Conservation (phyloP, 35 echinoderm and acorn worm species). For the Ophiothrix spiculata region DNA sequence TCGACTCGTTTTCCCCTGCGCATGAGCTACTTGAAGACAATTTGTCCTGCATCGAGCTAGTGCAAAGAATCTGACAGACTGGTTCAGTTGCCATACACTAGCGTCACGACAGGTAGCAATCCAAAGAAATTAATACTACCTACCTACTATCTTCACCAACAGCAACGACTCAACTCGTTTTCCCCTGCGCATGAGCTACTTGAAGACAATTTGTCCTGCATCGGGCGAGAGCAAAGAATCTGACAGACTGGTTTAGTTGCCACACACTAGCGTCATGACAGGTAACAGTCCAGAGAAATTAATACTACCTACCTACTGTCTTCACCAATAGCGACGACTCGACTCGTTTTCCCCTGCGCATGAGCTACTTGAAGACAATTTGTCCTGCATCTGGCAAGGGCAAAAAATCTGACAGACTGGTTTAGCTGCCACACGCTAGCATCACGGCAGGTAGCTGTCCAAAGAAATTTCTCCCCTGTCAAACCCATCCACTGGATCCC, state of each 20-base stretch:
- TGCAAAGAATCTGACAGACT: conserved; percentile 52
- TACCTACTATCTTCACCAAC: conserved; percentile 98
- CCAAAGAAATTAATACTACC: conserved; percentile 86
- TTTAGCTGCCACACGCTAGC: conserved; percentile 73
- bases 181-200: conserved; percentile 49
- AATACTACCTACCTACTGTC: conserved; percentile 99
- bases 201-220: conserved; percentile 52
- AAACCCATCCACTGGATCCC: conserved; percentile 93
- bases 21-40: conserved; percentile 49
- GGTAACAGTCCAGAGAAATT: conserved; percentile 88
- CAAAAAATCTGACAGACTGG: conserved; percentile 50
- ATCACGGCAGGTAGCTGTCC: conserved; percentile 86
- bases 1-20: conserved; percentile 66
- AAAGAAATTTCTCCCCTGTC: conserved; percentile 76
- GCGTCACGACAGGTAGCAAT: conserved; percentile 77
- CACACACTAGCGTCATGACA: conserved; percentile 65
- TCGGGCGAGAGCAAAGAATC: conserved; percentile 52
- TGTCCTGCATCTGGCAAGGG: conserved; percentile 45
- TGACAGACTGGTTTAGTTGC: conserved; percentile 63
- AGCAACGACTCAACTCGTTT: conserved; percentile 78
- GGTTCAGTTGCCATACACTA: conserved; percentile 75
- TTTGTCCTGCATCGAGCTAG: conserved; percentile 46
- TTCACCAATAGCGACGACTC: conserved; percentile 89
- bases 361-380: conserved; percentile 55
- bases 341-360: conserved; percentile 60